Conservation (phyloP, 1,140 invertebrate species). For the Spodoptera litura region DNA sequence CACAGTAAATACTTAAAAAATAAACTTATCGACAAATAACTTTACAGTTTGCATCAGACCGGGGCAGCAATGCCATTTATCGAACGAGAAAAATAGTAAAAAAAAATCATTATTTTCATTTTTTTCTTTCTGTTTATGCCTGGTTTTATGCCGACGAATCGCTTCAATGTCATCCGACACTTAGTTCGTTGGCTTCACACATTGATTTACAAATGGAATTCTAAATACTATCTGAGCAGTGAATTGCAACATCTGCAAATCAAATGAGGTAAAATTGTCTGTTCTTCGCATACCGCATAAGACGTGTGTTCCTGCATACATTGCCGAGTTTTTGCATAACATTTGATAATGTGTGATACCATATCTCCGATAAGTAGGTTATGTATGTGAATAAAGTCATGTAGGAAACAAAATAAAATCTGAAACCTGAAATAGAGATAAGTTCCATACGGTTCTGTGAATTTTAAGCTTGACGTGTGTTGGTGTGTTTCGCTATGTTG, state of each 20-base stretch:
- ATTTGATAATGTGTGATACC: slow-evolving; percentile 32
- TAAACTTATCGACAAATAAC: no score
- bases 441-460: no score
- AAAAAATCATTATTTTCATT: no score
- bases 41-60: neutral
- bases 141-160: no score
- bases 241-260: slow-evolving; percentile 22
- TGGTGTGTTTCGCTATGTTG: no score
- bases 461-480: no score
- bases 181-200: neutral
- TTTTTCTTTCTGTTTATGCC: no score
- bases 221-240: neutral
- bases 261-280: slow-evolving; percentile 19
- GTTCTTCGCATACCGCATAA: slow-evolving; percentile 5
- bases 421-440: no score
- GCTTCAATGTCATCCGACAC: neutral
- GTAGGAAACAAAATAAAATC: neutral
- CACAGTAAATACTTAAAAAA: no score
- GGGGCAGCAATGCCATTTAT: no score
- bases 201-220: neutral
- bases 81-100: no score
- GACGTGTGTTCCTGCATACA: slow-evolving; percentile 23
- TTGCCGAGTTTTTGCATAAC: slow-evolving; percentile 35
- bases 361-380: slow-evolving; percentile 30
- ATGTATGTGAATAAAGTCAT: neutral